Percentiles rank a stretch among this genome's conserved stretches.
phyloP scores from a whole-genome alignment of 2,888 invertebrate genomes.

The Rotaria magnacalcarata region DNA sequence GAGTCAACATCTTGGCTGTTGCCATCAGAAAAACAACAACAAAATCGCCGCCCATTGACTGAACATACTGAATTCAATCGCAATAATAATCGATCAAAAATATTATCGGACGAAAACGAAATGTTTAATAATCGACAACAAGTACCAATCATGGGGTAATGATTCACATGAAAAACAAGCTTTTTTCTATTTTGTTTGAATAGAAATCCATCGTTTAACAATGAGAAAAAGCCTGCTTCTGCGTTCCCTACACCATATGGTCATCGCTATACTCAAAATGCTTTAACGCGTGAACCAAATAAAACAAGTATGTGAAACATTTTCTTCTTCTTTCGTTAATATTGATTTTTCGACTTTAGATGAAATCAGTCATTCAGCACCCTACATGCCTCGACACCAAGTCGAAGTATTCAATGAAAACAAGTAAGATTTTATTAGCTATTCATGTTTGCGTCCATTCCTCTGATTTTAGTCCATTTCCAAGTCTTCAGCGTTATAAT shows the following conservation, averaged over 20 bases:
- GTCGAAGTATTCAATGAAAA: not conserved
- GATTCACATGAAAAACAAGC: no score
- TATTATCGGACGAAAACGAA: not conserved
- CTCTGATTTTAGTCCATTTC: not conserved
- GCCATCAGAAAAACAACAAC: not conserved
- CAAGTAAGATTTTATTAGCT: not conserved
- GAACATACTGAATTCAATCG: not conserved
- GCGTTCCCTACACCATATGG: not conserved
- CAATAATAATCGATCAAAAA: not conserved
- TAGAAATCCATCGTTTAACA: not conserved
- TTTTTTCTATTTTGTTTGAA: no score
- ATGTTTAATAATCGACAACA: not conserved
- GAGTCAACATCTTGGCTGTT: not conserved
- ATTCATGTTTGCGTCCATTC: not conserved
- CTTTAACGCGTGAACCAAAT: not conserved
- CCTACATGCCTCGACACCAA: not conserved
- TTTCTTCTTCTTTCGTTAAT: not conserved
- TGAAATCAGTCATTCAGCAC: not conserved
- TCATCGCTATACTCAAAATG: not conserved
- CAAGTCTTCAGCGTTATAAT: conserved; percentile 15
- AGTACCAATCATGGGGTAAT: not conserved
- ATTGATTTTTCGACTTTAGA: not conserved
- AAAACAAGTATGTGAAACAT: not conserved
- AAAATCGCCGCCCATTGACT: not conserved
- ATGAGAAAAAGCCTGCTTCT: not conserved